Evolutionary conservation across 2,888 invertebrate species (phyloP).

Genomic region (Plebejus argus): DNA sequence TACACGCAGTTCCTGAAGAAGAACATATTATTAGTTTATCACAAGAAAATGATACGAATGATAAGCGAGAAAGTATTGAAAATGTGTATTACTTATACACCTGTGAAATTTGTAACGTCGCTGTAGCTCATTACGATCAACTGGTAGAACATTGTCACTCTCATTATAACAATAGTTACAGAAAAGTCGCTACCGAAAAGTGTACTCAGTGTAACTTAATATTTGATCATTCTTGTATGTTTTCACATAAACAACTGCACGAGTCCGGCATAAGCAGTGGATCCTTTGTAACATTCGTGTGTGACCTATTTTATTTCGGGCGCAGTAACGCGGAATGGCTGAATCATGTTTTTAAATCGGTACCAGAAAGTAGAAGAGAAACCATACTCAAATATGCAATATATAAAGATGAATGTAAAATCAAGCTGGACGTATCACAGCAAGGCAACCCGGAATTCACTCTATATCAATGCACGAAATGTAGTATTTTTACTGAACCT

Average conservation of each 20-base stretch:
- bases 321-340: slow-evolving; percentile 55
- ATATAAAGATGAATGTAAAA: slow-evolving; percentile 58
- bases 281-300: slow-evolving; percentile 47
- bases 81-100: slow-evolving; percentile 42
- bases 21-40: background rate
- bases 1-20: background rate
- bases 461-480: slow-evolving; percentile 61
- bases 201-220: slow-evolving; percentile 51
- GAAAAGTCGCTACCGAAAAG: slow-evolving; percentile 40
- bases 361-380: slow-evolving; percentile 46
- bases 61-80: background rate
- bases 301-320: slow-evolving; percentile 59
- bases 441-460: slow-evolving; percentile 51
- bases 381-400: slow-evolving; percentile 54
- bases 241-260: slow-evolving; percentile 50
- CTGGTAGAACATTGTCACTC: slow-evolving; percentile 63
- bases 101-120: slow-evolving; percentile 56
- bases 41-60: background rate
- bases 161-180: slow-evolving; percentile 49
- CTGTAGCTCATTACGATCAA: slow-evolving; percentile 57
- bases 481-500: slow-evolving; percentile 54
- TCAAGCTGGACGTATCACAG: slow-evolving; percentile 59
- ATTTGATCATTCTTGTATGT: slow-evolving; percentile 47
- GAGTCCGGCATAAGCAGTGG: slow-evolving; percentile 34
- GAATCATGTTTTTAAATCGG: slow-evolving; percentile 55